Conservation (phyloP, 23 tunicate species). For the Oikopleura dioica region DNA sequence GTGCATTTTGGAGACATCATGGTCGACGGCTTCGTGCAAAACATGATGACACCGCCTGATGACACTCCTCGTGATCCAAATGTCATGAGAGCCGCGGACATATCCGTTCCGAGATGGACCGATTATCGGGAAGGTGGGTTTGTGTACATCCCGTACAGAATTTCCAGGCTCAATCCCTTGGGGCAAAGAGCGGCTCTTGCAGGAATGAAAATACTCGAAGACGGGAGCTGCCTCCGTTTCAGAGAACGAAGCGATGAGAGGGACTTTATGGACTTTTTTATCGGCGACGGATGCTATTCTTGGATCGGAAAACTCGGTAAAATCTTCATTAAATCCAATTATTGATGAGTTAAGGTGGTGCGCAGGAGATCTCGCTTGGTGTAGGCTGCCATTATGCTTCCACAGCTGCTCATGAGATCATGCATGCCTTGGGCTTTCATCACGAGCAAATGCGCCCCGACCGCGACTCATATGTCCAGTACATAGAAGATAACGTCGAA, state of each 20-base stretch:
- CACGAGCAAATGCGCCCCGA: conserved; percentile 19
- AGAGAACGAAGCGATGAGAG: conserved; percentile 16
- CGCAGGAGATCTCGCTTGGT: conserved; percentile 14
- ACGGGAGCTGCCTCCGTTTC: conserved; percentile 20
- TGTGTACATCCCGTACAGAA: not conserved
- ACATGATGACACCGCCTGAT: not conserved
- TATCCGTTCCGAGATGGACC: conserved; percentile 5
- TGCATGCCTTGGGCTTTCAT: conserved; percentile 19
- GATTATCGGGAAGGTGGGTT: conserved; percentile 14
- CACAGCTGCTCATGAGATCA: conserved; percentile 16
- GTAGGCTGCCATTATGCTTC: conserved; percentile 12
- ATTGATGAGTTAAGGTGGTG: not conserved
- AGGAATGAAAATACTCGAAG: conserved; percentile 16
- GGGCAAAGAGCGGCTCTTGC: conserved; percentile 9
- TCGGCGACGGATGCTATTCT: conserved; percentile 24
- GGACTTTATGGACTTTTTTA: conserved; percentile 15
- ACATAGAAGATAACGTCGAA: not conserved
- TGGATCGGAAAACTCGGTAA: conserved; percentile 17
- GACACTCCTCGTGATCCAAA: conserved; percentile 9
- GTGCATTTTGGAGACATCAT: conserved; percentile 18
- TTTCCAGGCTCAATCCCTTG: not conserved
- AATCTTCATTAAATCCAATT: not conserved
- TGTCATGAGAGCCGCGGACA: conserved; percentile 10
- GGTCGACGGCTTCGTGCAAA: conserved; percentile 6
- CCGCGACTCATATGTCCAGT: conserved; percentile 9